These are phyloP conservation scores for Agelas oroides DNA, from an alignment of 37 sponge, comb jelly and placozoan genomes.

Conservation along the genomic window DNA sequence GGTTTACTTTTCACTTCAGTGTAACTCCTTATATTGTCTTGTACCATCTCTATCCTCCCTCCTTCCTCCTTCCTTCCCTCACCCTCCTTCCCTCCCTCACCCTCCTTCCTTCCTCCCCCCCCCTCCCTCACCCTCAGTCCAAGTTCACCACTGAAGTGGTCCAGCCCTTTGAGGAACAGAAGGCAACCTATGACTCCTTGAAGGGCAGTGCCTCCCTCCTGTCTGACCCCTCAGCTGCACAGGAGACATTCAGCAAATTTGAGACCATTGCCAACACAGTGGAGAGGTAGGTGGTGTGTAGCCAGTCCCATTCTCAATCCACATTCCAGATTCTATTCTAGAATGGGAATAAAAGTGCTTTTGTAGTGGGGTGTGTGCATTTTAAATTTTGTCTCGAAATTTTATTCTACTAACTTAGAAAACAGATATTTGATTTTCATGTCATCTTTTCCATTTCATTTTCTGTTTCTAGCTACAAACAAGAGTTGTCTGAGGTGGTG, in stretches of 20 bases:
- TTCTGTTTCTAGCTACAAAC: constrained; percentile 29
- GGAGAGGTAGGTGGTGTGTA: constrained; percentile 11
- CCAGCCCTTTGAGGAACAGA: constrained; percentile 18
- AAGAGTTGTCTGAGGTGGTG: constrained; percentile 42
- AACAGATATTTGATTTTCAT: too few relatives aligned
- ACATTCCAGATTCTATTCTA: background rate
- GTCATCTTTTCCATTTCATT: background rate
- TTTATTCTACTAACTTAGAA: too few relatives aligned
- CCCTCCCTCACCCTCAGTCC: background rate
- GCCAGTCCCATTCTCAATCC: background rate
- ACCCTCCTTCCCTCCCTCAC: constrained; percentile 1
- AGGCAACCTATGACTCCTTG: constrained; percentile 8
- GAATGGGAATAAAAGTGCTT: too few relatives aligned
- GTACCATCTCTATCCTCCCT: background rate
- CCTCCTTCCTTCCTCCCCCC: background rate
- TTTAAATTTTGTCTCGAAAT: too few relatives aligned
- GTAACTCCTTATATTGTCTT: background rate
- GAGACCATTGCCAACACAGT: background rate
- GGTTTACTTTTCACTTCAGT: background rate
- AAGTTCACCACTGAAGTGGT: constrained; percentile 42
- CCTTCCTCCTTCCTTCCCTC: constrained; percentile 6
- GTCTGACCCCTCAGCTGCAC: constrained; percentile 2
- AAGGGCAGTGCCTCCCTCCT: constrained; percentile 6
- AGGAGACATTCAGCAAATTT: constrained; percentile 42
- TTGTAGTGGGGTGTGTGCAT: too few relatives aligned